phyloP scores from a whole-genome alignment of 2,888 invertebrate species.

The Tribolium freemani region DNA sequence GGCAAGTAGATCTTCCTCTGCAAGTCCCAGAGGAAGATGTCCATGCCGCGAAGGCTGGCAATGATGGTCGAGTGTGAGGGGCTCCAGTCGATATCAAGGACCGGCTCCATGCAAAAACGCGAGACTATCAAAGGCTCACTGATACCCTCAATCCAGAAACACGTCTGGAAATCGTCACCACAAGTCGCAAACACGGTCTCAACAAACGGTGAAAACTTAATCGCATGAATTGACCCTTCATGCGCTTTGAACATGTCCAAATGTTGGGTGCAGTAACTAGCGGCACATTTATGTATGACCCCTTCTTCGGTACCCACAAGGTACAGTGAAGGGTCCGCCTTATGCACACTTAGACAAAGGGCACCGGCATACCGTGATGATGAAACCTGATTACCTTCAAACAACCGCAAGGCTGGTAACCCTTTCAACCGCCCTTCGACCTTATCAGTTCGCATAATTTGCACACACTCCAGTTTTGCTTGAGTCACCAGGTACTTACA shows the following conservation, averaged over 20 bases:
- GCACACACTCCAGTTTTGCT: conserved; percentile 53
- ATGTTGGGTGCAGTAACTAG: conserved; percentile 80
- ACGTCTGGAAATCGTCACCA: conserved; percentile 83
- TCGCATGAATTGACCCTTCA: conserved; percentile 79
- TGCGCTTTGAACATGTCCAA: conserved; percentile 73
- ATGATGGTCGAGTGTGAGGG: conserved; percentile 83
- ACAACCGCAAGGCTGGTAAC: conserved; percentile 60
- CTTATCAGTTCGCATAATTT: conserved; percentile 77
- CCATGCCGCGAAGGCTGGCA: conserved; percentile 76
- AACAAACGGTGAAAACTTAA: conserved; percentile 83
- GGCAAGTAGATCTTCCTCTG: conserved; percentile 80
- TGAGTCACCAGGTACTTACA: conserved; percentile 50
- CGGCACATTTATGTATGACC: conserved; percentile 85
- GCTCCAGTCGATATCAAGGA: conserved; percentile 77
- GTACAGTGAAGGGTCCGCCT: conserved; percentile 75
- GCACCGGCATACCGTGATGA: conserved; percentile 74
- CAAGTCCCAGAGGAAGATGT: conserved; percentile 85
- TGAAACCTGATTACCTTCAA: conserved; percentile 62
- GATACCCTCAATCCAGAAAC: conserved; percentile 82
- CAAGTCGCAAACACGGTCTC: conserved; percentile 79
- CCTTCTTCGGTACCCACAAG: conserved; percentile 90
- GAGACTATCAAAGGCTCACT: conserved; percentile 63
- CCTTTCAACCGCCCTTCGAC: conserved; percentile 79
- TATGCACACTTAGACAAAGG: conserved; percentile 76
- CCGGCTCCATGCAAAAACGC: conserved; percentile 43